Evolutionary conservation across 2,113 vertebrate genomes (phyloP).

Genomic region (Microcebus tavaratra): DNA sequence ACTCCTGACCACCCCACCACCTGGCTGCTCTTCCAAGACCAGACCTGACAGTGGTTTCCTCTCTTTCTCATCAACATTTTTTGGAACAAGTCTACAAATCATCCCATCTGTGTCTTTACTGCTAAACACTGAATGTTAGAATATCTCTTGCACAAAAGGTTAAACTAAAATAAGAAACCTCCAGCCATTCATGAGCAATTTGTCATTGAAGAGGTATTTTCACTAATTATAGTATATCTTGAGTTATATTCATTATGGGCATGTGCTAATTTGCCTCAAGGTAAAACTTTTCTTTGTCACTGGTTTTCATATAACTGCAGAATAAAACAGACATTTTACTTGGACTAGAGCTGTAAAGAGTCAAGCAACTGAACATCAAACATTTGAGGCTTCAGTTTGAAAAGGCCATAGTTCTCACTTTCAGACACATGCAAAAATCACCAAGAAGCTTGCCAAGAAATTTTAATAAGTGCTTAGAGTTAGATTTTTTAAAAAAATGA

Average conservation of each 20-base stretch:
- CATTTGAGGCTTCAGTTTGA: conserved; percentile 45
- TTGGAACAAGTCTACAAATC: conserved; percentile 23
- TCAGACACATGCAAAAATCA: conserved; percentile 45
- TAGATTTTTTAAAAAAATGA: background rate
- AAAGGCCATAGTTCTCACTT: conserved; percentile 54
- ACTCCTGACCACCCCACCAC: fast-evolving
- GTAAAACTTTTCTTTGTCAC: conserved; percentile 55
- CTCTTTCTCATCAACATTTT: background rate
- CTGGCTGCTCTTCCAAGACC: background rate
- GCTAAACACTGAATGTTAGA: conserved; percentile 34
- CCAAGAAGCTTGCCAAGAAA: conserved; percentile 31
- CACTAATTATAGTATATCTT: conserved; percentile 50
- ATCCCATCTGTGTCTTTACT: conserved; percentile 68
- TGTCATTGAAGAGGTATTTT: conserved; percentile 51
- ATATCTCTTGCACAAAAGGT: conserved; percentile 62
- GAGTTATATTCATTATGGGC: background rate
- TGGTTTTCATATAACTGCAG: background rate
- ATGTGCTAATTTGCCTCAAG: conserved; percentile 62
- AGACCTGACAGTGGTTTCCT: background rate
- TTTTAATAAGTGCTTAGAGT: conserved; percentile 40
- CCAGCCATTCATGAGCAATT: conserved; percentile 60
- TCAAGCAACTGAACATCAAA: conserved; percentile 60
- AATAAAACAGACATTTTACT: conserved; percentile 49
- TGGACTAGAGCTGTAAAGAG: conserved; percentile 54
- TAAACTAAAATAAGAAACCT: conserved; percentile 54